Conservation (phyloP, 1,140 invertebrate species). For the Cherax quadricarinatus region DNA sequence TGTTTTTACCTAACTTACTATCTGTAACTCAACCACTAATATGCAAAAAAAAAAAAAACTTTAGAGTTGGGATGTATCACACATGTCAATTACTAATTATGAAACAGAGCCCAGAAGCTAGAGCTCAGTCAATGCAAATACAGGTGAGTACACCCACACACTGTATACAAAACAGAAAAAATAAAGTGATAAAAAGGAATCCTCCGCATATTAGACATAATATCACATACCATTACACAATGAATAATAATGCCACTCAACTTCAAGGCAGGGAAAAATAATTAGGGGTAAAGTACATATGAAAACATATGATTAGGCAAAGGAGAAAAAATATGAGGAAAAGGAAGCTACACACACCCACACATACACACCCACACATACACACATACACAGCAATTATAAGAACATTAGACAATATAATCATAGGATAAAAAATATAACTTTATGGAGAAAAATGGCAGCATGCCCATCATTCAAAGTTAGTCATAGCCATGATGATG, state of each 20-base stretch:
- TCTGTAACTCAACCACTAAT: too few relatives aligned
- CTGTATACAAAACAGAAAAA: not conserved
- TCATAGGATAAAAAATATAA: not conserved
- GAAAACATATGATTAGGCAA: conserved; percentile 1
- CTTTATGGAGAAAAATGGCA: conserved; percentile 6
- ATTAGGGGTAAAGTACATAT: not conserved
- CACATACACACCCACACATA: too few relatives aligned
- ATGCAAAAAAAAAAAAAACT: too few relatives aligned
- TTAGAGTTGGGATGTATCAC: too few relatives aligned
- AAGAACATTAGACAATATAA: not conserved
- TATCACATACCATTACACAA: not conserved
- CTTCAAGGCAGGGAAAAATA: not conserved
- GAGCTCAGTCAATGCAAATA: too few relatives aligned
- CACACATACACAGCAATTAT: not conserved
- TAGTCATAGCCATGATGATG: conserved; percentile 33
- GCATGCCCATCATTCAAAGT: conserved; percentile 29
- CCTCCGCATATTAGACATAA: not conserved
- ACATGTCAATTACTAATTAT: too few relatives aligned
- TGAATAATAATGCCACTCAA: conserved; percentile 2
- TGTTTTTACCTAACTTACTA: too few relatives aligned
- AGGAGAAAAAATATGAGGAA: conserved; percentile 4
- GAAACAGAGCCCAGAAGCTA: too few relatives aligned
- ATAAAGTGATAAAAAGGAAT: not conserved
- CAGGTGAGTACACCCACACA: not conserved
- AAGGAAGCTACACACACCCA: not conserved